Evolutionary conservation across 2,113 vertebrate species (phyloP), one percentile per base, ranked within the genome.

Genomic region (Prochilodus magdalenae): DNA sequence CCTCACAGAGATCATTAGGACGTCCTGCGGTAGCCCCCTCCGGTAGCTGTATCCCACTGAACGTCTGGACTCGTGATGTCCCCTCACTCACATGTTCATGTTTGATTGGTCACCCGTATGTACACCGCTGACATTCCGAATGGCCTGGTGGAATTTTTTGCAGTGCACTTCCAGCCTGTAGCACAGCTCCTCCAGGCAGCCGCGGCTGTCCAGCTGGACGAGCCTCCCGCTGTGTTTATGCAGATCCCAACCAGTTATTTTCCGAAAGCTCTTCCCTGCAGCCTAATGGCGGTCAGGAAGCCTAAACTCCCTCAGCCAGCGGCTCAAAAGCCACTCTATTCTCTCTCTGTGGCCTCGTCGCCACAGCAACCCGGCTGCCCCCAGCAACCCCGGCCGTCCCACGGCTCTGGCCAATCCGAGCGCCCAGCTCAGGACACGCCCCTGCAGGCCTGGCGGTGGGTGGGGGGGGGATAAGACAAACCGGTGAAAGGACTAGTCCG

Each of bases 231-330:
- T 59, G 80, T 75, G 73, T 82, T 85, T 79, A 71, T 82, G 59
- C 76, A 85, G 72, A 78, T 44, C 44, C 36, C 15, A 57, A 67
- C 77, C 30, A 44, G 84, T 79, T 62, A 80, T 81, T 81, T 85
- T 87, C 78, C 74, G 0, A 66, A 75, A 83, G 67, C 33, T 77
- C 60, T 30, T 22, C 83, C 27, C 62, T 10, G 70, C 29, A 67
- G 26, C 44, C 30, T 53, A 60, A 80, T 73, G 79, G 44, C 62
- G 72, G 76, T 36, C 70, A 57, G 72, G 78, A 73, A 60, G 77
- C 60, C 57, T 44, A 71, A 76, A 75, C 81, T 73, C 77, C 70
- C 75, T 40, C 27, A 24, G 26, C 24, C 49, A 70, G 63, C 51
- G 16, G 18, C 59, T 70, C 53, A 80, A 85, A 60, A 73, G 62